phyloP scores from a whole-genome alignment of 2,888 invertebrate genomes.

The Hipparchia semele region DNA sequence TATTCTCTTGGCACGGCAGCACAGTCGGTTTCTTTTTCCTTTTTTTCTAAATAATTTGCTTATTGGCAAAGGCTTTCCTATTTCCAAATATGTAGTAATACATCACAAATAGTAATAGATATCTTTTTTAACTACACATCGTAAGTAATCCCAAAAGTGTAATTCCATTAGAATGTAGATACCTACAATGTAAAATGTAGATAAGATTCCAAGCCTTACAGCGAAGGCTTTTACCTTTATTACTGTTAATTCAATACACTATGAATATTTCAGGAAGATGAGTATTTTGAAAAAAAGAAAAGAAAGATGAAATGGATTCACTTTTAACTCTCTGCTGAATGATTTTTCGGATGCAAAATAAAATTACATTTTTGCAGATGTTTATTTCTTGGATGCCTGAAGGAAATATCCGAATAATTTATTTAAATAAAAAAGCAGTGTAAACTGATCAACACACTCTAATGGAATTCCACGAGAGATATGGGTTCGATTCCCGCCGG shows the following conservation, averaged over 20 bases:
- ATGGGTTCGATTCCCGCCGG: too few relatives aligned
- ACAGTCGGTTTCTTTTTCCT: too few relatives aligned
- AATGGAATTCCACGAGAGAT: too few relatives aligned
- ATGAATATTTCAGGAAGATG: constrained; percentile 11
- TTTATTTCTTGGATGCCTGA: too few relatives aligned
- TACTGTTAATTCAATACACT: neutral
- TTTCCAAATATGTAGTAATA: too few relatives aligned
- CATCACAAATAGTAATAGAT: neutral
- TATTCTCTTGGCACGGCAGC: too few relatives aligned
- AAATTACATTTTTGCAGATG: neutral
- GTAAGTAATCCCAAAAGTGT: constrained; percentile 12
- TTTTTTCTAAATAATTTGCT: too few relatives aligned
- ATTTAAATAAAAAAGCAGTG: too few relatives aligned
- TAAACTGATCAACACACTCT: too few relatives aligned
- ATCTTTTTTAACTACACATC: neutral
- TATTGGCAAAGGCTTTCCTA: too few relatives aligned
- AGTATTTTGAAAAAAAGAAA: neutral
- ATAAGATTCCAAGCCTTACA: neutral
- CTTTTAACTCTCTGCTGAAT: neutral
- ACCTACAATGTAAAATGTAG: neutral
- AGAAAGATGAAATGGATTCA: neutral
- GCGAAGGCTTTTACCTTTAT: constrained; percentile 13
- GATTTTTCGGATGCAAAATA: neutral
- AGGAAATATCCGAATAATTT: too few relatives aligned
- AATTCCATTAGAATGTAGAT: constrained; percentile 4